Evolutionary conservation across 2,797 vertebrate genomes (phyloP).

Genomic region (Falco cherrug): DNA sequence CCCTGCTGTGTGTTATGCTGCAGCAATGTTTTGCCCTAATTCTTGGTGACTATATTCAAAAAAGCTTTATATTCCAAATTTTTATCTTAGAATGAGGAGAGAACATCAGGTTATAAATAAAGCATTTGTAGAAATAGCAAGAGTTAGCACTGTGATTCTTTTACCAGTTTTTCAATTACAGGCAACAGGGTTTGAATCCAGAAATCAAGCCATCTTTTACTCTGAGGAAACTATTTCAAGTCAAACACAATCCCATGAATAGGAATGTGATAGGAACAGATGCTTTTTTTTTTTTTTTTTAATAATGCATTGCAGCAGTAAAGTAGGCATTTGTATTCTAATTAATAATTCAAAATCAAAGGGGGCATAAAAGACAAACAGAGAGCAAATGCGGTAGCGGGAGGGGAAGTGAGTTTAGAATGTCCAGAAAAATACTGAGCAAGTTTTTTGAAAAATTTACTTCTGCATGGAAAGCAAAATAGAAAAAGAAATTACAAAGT

Average conservation of each 20-base stretch:
- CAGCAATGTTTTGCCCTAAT: background rate
- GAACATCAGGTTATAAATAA: slow-evolving; percentile 27
- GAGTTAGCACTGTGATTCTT: background rate
- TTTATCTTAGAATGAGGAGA: background rate
- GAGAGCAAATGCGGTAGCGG: background rate
- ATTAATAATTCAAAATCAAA: slow-evolving; percentile 21
- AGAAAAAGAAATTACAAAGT: background rate
- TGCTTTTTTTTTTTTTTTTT: background rate
- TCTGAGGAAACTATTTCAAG: background rate
- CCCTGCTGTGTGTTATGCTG: background rate
- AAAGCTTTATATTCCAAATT: background rate
- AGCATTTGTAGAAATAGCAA: slow-evolving; percentile 2
- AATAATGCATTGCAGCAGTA: slow-evolving; percentile 2
- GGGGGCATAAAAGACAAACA: background rate
- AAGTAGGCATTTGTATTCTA: background rate
- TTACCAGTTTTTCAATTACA: slow-evolving; percentile 1
- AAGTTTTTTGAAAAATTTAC: background rate
- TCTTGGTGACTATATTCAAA: background rate
- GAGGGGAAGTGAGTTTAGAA: background rate
- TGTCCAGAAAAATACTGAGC: background rate
- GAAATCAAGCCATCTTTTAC: slow-evolving; percentile 30
- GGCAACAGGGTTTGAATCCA: background rate
- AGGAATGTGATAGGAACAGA: background rate
- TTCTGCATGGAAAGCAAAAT: background rate
- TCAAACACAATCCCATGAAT: background rate